Base-by-base conservation (phyloP, 1,140 invertebrate species). In the Pseudomyrmex gracilis region DNA sequence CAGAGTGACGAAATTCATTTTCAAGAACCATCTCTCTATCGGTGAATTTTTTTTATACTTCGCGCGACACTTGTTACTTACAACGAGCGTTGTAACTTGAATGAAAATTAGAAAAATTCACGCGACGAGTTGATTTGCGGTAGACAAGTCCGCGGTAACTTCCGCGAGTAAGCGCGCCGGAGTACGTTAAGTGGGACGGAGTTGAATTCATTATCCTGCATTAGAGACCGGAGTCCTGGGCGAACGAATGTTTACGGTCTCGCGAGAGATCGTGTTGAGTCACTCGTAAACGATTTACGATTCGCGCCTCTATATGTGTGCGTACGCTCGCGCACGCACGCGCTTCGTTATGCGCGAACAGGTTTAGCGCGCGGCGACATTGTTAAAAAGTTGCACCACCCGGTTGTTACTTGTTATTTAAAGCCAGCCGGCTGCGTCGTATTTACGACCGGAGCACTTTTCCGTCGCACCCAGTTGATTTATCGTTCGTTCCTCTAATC, bases 241-340 rank as follows among this genome's bases (percentile, higher is more conserved):
- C 15, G 20, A 64, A 77, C 24, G n/a, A 55, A 13, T 55, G 67
- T 34, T 24, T 34, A 70, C 45, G 47, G 20, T 15, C 22, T 2
- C 67, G 34, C 34, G 9, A n/a, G 17, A 57, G 20, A 82, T 67
- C 63, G 45, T n/a, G 22, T 24, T 51, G 49, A 74, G 24, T 74
- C 58, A 49, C 12, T 74, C 78, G n/a, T 82, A 82, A 82, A 82
- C 78, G 78, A 82, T 82, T 82, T 82, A 82, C 58, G 70, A 63
- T 82, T 82, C 78, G 17, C 70, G 22, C 78, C 17, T 64, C 63
- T 68, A 55, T 10, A 8, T 34, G 34, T 15, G 57, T 17, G 49
- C 13, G 24, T 22, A 24, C 61, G 49, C 24, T 5, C 4, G 5
- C 34, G 49, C 9, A 51, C 49, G 49, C 12, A 22, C 24, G 43